A percentile compares a stretch with the other conserved stretches of the same genome.
Conservation (phyloP, 30 jellyfish, hydroid and myxozoan species). For the Hydra vulgaris region DNA sequence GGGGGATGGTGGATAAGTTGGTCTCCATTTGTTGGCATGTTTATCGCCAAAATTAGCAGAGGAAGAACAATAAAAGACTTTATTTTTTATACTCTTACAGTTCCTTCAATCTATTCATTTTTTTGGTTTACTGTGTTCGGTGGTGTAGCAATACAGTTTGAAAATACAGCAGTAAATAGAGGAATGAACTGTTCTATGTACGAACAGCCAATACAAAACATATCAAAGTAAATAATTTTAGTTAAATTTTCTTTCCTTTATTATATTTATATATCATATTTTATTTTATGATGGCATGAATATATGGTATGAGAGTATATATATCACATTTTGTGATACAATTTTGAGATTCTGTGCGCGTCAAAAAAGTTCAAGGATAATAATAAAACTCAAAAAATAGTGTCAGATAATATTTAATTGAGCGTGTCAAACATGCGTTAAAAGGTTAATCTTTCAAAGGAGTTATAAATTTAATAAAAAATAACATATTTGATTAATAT, state of each 20-base stretch:
- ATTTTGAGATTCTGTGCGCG: too few relatives aligned
- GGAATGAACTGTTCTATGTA: constrained; percentile 56
- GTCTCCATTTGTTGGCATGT: constrained; percentile 97
- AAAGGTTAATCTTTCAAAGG: too few relatives aligned
- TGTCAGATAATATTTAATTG: too few relatives aligned
- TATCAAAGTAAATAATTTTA: constrained; percentile 7
- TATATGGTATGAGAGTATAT: too few relatives aligned
- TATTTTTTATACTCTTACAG: constrained; percentile 66
- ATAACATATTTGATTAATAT: too few relatives aligned
- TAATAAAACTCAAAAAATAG: too few relatives aligned
- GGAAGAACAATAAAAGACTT: constrained; percentile 88
- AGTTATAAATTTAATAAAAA: too few relatives aligned
- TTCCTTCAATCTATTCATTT: constrained; percentile 66
- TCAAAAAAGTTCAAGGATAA: too few relatives aligned
- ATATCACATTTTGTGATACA: too few relatives aligned
- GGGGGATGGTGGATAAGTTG: constrained; percentile 99
- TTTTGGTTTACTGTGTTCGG: constrained; percentile 84
- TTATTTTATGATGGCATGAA: too few relatives aligned
- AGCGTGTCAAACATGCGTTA: too few relatives aligned
- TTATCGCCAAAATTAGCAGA: constrained; percentile 83
- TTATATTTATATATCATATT: too few relatives aligned
- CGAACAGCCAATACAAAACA: constrained; percentile 9
- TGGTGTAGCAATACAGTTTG: constrained; percentile 75
- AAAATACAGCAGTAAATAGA: constrained; percentile 48
- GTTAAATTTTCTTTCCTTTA: background rate